These are phyloP conservation scores for Atrina japonica DNA, from an alignment of 2,888 invertebrate species.

Conservation along the genomic window DNA sequence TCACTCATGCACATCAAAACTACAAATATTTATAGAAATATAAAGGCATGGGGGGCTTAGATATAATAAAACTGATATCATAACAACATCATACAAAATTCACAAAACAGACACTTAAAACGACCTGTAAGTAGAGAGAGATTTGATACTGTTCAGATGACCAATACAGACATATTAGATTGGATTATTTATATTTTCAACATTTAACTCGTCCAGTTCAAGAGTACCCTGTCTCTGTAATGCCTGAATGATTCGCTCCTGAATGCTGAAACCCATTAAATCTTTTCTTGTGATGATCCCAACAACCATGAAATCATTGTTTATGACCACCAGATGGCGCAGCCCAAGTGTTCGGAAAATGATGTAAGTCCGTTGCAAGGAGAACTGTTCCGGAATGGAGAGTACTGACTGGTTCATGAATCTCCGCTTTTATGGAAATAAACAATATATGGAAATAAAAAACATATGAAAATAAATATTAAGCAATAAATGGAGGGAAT, in stretches of 20 bases:
- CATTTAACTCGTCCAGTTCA: conserved; percentile 15
- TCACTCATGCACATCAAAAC: no score
- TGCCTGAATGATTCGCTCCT: conserved; percentile 62
- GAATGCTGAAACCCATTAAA: conserved; percentile 80
- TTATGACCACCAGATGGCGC: conserved; percentile 80
- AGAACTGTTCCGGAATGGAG: conserved; percentile 78
- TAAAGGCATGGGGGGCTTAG: no score
- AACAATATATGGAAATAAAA: not conserved
- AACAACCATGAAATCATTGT: conserved; percentile 76
- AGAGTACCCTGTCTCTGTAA: not conserved
- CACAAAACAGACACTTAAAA: no score
- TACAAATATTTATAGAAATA: no score
- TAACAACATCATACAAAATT: no score
- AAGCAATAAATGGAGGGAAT: no score
- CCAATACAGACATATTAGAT: no score
- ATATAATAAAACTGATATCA: no score
- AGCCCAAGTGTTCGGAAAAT: conserved; percentile 81
- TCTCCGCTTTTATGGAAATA: conserved; percentile 67
- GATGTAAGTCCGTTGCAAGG: conserved; percentile 80
- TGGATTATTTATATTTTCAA: no score
- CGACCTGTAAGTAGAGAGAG: no score
- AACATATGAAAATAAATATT: not conserved
- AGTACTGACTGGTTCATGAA: conserved; percentile 81
- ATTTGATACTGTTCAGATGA: no score
- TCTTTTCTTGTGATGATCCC: conserved; percentile 82